These are phyloP conservation scores for Anagrus nilaparvatae DNA, from an alignment of 1,140 invertebrate genomes.

Conservation along the genomic window DNA sequence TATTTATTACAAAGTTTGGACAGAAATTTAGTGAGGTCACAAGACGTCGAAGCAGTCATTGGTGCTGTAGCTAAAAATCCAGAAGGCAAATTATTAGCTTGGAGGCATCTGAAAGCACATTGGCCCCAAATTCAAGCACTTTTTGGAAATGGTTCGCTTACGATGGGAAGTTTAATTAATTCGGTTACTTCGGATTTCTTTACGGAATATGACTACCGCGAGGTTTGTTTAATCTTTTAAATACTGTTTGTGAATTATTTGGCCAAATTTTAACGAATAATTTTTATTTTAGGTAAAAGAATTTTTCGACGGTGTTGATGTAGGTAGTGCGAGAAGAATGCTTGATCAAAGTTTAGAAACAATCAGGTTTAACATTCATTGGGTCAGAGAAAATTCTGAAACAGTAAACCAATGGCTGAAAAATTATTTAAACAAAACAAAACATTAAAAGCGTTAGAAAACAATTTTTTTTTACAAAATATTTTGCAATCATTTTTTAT, in stretches of 20 bases:
- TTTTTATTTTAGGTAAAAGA: conserved; percentile 46
- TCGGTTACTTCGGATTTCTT: conserved; percentile 60
- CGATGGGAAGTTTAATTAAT: conserved; percentile 58
- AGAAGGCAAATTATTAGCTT: conserved; percentile 59
- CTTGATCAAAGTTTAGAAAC: conserved; percentile 64
- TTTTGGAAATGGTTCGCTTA: conserved; percentile 58
- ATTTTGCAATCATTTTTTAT: too few species aligned
- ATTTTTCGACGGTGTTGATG: conserved; percentile 56
- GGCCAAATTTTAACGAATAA: background rate
- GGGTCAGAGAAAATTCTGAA: conserved; percentile 57
- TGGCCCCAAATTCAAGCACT: conserved; percentile 56
- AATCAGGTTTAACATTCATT: conserved; percentile 69
- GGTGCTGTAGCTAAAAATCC: conserved; percentile 59
- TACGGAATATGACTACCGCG: conserved; percentile 60
- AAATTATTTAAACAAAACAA: conserved; percentile 32
- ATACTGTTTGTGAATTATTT: background rate
- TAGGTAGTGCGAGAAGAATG: conserved; percentile 56
- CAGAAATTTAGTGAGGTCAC: conserved; percentile 52
- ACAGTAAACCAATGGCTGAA: conserved; percentile 49
- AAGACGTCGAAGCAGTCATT: conserved; percentile 60
- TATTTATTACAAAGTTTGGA: conserved; percentile 58
- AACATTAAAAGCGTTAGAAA: conserved; percentile 11
- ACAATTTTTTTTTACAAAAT: too few species aligned
- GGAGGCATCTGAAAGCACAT: conserved; percentile 66
- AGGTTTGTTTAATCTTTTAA: conserved; percentile 47